These are phyloP conservation scores for Tyto alba DNA, from an alignment of 2,113 vertebrate genomes.

Conservation along the genomic window DNA sequence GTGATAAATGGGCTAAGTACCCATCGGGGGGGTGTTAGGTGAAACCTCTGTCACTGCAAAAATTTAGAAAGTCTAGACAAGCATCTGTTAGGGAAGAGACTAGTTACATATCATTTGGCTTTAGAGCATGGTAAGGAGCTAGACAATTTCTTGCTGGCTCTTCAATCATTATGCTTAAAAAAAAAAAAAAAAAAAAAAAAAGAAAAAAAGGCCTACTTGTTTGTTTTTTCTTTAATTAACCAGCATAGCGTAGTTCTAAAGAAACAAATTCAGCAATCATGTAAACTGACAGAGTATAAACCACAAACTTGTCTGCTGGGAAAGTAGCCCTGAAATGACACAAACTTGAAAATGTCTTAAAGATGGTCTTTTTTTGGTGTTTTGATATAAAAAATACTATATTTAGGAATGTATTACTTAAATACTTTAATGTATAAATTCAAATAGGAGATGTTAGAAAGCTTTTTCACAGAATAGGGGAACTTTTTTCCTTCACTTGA, in stretches of 20 bases:
- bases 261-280: background rate
- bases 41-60: background rate
- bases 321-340: background rate
- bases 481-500: background rate
- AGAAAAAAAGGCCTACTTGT: no score
- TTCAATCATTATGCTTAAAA: background rate
- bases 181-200: background rate
- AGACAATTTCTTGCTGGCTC: background rate
- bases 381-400: background rate
- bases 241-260: background rate
- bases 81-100: background rate
- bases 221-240: no score
- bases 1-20: background rate
- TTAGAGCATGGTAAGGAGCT: background rate
- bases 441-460: background rate
- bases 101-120: background rate
- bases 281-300: background rate
- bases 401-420: background rate
- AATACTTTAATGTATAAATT: background rate
- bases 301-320: background rate
- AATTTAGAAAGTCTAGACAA: background rate
- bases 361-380: background rate
- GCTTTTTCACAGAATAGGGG: background rate
- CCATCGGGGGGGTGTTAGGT: background rate
- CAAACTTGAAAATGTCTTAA: background rate